Evolutionary conservation across 2,888 invertebrate genomes (phyloP), one percentile per base, ranked within the genome.

Genomic region (Eupsilia transversa): DNA sequence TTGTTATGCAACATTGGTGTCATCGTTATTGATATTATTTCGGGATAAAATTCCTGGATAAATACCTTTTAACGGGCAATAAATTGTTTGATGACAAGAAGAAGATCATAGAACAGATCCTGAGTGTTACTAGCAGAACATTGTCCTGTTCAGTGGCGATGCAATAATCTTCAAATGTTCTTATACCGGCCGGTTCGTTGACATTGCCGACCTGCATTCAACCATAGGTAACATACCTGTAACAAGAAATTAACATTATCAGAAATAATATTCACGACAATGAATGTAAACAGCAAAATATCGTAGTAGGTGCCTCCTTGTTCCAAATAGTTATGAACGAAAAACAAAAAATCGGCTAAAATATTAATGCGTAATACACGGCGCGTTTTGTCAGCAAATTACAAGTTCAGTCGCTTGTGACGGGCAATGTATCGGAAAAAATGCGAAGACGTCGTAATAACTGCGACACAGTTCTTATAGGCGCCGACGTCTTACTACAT

Each of bases 371-470:
- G 35, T 65, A 38, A 68, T 67, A 35, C 66, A 80, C n/a, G 46
- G 27, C 66, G 43, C 41, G 65, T 71, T 82, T 66, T 69, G 72
- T 74, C 41, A 72, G 63, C 52, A 65, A 72, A 72, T 65, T 56
- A 56, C 57, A 66, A 54, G 61, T 41, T 74, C 70, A 77, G 56
- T 77, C 57, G 35, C 46, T 74, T 74, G 73, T 79, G 41, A 35
- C 65, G 57, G 61, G 79, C 68, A 83, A 85, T 83, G 79, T 86
- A 74, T 83, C 49, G 82, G 79, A 82, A 85, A 70, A 38, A 76
- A 76, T 78, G 46, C 52, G 60, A 54, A 54, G 56, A 74, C 57
- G 54, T 74, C 64, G 71, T 70, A 57, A 71, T 68, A 76, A 64
- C 43, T 46, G 33, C 17, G 35, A 74, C 46, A 38, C 52, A 41